Base-by-base conservation (phyloP, 2,113 vertebrate species). In the Phrynocephalus versicolor region DNA sequence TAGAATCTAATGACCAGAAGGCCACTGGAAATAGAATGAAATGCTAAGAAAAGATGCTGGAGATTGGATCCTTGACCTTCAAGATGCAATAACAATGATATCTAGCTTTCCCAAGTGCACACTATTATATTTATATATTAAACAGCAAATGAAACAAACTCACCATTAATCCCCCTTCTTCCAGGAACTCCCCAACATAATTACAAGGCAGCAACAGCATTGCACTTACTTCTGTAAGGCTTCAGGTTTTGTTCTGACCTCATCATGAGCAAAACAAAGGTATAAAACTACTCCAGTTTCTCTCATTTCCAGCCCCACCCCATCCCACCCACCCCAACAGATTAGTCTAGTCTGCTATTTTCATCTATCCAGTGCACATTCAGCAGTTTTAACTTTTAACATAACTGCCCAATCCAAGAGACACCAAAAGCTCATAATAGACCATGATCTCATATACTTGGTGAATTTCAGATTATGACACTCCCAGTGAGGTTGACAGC, bases 401-500 rank as follows among this genome's bases (percentile, higher is more conserved):
- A 65, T 18, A 74, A 27, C 67, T 85, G 89, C 55, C 88, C 91
- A 90, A 89, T 88, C 82, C 78, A 88, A 74, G 90, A 82, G 13
- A 14, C 69, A 4, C 16, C 37, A 0, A 0, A 82, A 75, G 35
- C 55, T 87, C 73, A 78, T 25, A 73, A 6, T 12, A 27, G 82
- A 65, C 30, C 85, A 30, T 57, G 79, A 89, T 39, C 71, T 90
- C 58, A 88, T 19, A 65, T 62, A 86, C 70, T 69, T 81, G 81
- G 51, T 83, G 79, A 83, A 77, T 73, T 75, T 82, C 30, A 1
- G 80, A 92, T 88, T 92, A 72, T 93, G 91, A 92, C 76, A 78
- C 70, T 88, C 85, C 25, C 35, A 76, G 71, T 83, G 3, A 57
- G 71, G 13, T n/a, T 67, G 12, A n/a, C 81, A 35, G 87, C 7